phyloP scores from a whole-genome alignment of 2,888 invertebrate species.

The Cyclophora albipunctata region DNA sequence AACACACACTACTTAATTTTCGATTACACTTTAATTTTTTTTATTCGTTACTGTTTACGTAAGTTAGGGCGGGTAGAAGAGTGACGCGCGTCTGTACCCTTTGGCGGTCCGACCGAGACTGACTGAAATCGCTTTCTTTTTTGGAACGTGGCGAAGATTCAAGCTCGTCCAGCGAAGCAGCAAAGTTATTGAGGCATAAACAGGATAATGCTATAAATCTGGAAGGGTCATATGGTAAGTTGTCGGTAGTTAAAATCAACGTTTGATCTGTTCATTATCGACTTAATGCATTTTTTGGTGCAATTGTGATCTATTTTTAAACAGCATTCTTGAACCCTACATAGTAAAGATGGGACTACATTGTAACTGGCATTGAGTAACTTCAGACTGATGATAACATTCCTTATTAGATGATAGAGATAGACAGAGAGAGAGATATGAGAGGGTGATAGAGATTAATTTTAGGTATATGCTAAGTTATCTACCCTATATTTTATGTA shows the following conservation, averaged over 20 bases:
- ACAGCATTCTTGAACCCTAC: no score
- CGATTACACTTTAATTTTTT: constrained; percentile 4
- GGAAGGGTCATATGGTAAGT: constrained; percentile 35
- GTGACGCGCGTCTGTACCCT: constrained; percentile 31
- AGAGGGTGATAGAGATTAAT: no score
- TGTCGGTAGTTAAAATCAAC: constrained; percentile 26
- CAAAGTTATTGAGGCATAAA: constrained; percentile 49
- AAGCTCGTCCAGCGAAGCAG: constrained; percentile 42
- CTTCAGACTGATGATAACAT: no score
- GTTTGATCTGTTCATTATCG: constrained; percentile 31
- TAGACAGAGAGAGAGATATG: no score
- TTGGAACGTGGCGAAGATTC: constrained; percentile 39
- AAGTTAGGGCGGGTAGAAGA: constrained; percentile 25
- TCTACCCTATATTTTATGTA: no score
- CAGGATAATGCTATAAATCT: constrained; percentile 49
- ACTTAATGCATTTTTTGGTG: constrained; percentile 20
- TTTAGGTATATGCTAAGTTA: no score
- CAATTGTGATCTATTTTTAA: neutral
- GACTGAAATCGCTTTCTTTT: constrained; percentile 2
- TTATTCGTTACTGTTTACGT: constrained; percentile 53
- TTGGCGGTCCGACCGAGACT: constrained; percentile 40
- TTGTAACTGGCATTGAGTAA: no score
- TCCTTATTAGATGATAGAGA: no score
- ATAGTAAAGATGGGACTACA: no score
- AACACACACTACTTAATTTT: no score